Evolutionary conservation across 2,797 vertebrate species (phyloP), one percentile per base, ranked within the genome.

Genomic region (Ispidina lecontei): DNA sequence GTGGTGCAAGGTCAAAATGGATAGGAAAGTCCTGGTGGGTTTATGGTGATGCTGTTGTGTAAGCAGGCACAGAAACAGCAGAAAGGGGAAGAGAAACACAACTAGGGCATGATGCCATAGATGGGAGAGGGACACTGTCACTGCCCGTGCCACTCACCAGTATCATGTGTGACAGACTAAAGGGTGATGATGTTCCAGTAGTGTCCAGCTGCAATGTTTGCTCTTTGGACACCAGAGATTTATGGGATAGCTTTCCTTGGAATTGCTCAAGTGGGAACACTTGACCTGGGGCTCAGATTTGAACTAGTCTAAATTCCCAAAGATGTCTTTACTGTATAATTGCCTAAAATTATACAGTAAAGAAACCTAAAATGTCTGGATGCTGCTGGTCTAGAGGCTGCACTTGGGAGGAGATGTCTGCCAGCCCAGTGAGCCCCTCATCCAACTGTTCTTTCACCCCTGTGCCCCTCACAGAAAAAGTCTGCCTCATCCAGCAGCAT

Each of bases 401-500:
- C 2, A 3, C 14, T 20, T 83, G 54, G 41, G 55, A 58, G 33
- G 51, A 71, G 46, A 31, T 3, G 3, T 43, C 47, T 59, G 54
- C 14, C 46, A 88, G 39, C 35, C 33, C 55, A 25, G 12, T 49
- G 46, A 80, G 43, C 17, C 26, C 14, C 8, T 6, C 51, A 10
- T 54, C 51, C 65, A 55, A 28, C 43, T 77, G 39, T 68, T n/a
- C 25, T 72, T 68, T 54, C 54, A 18, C n/a, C 35, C 14, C 77
- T 0, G 0, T 84, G 62, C 12, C 46, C 9, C 55, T 74, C 55
- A 44, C 28, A 74, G 56, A 37, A 68, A 47, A n/a, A 2, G 2
- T 39, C 22, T 68, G 23, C 29, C 62, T 85, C 39, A 28, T 41
- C 79, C 0, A 0, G 58, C 47, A 67, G 55, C 46, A 37, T 59